Percentiles rank a stretch among this genome's conserved stretches.
Conservation (phyloP, 2,113 vertebrate genomes). For the Pyxicephalus adspersus region DNA sequence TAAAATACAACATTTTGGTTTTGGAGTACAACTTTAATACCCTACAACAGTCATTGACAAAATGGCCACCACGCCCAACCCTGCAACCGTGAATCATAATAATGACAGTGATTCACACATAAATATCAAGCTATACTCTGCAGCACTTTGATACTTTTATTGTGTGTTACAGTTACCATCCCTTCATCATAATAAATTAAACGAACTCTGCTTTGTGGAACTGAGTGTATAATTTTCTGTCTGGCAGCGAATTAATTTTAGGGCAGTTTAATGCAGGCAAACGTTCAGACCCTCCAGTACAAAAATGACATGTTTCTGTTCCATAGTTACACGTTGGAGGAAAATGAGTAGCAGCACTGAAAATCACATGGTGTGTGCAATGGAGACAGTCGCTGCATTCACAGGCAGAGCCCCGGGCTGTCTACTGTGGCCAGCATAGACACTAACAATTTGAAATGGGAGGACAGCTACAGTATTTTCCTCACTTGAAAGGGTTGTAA, state of each 20-base stretch:
- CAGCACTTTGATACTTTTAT: constrained; percentile 30
- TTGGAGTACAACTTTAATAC: too few relatives aligned
- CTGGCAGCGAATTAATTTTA: constrained; percentile 48
- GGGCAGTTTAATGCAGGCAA: constrained; percentile 29
- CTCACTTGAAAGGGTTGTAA: constrained; percentile 26
- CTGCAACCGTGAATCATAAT: constrained; percentile 15
- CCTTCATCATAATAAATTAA: constrained; percentile 36
- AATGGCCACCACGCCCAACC: not conserved
- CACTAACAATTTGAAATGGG: constrained; percentile 40
- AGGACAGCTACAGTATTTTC: constrained; percentile 29
- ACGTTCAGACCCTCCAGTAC: constrained; percentile 24
- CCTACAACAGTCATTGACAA: too few relatives aligned
- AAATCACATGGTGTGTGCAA: constrained; percentile 15
- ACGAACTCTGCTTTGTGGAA: constrained; percentile 11
- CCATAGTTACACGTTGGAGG: constrained; percentile 12
- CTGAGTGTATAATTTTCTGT: constrained; percentile 51
- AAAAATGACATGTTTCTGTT: constrained; percentile 47
- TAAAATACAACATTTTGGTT: too few relatives aligned
- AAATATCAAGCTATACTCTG: constrained; percentile 25
- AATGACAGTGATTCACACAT: constrained; percentile 23
- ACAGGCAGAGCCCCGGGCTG: constrained; percentile 46
- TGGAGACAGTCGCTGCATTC: constrained; percentile 44
- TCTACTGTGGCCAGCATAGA: constrained; percentile 23
- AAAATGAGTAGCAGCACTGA: constrained; percentile 32
- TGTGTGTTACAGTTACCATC: constrained; percentile 28